Base-by-base conservation (phyloP, 1,140 invertebrate genomes). In the Cotesia typhae region DNA sequence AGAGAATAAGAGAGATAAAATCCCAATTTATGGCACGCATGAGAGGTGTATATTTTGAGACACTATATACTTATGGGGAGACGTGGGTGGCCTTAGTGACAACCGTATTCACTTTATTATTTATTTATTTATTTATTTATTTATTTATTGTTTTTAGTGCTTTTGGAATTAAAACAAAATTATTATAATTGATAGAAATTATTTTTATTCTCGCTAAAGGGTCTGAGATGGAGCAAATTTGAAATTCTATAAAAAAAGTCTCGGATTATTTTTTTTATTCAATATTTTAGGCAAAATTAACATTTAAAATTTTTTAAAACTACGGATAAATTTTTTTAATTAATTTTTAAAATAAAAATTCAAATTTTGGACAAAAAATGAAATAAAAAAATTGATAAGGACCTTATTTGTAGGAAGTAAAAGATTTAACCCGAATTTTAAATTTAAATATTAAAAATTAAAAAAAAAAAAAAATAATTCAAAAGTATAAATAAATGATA, bases 51-150 rank as follows among this genome's bases (percentile, higher is more conserved):
- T 75, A 14, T 65, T 53, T 71, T 75, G 79, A 71, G 78, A 64
- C 74, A 78, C 78, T 82, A 47, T 47, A 85, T 85, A 85, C 82
- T 85, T 85, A 85, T 86, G 83, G 83, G 80, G 81, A 77, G 68
- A 77, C 82, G 82, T 86, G 84, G 83, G 84, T 86, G 84, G 82
- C 76, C 74, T 72, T 80, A 47, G 41, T 81, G 80, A 78, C 77
- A 59, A 76, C 72, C 74, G 73, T 79, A 75, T 80, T 77, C 76
- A 74, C 68, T 75, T 51, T n/a, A 28, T 52, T 28, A 52, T 52
- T 67, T 66, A 66, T 66, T n/a, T n/a, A n/a, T n/a, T n/a, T n/a
- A n/a, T n/a, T 67, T 52, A 35, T 35, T 67, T 6, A 5, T 10
- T 7, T 52, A 52, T 20, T 67, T 67, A 52, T 57, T 28, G 12